A percentile compares a stretch with the other conserved stretches of the same genome.
These are phyloP conservation scores for Sardina pilchardus DNA, from an alignment of 2,113 vertebrate genomes.

Conservation along the genomic window DNA sequence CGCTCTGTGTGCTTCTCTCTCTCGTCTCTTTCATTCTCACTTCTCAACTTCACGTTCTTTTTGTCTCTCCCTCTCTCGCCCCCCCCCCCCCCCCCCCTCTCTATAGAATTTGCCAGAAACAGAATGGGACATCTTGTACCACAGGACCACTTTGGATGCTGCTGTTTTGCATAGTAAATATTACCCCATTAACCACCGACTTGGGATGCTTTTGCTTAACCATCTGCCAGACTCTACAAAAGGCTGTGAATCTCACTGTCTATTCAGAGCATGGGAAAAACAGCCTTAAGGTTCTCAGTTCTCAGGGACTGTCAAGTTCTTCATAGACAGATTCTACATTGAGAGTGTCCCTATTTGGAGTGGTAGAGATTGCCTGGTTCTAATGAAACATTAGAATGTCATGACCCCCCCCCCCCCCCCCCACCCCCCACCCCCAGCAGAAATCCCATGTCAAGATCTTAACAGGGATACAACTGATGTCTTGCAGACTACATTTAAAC, in stretches of 20 bases:
- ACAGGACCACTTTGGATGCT: background rate
- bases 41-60: background rate
- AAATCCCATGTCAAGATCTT: background rate
- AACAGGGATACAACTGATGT: background rate
- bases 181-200: background rate
- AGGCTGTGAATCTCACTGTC: background rate
- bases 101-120: background rate
- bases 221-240: no score
- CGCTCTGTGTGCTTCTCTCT: background rate
- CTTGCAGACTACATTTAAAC: background rate
- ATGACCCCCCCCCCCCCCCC: background rate
- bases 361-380: background rate
- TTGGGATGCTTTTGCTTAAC: background rate
- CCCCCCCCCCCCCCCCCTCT: background rate
- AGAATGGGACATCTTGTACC: background rate
- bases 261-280: background rate
- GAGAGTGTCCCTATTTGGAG: background rate
- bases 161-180: background rate
- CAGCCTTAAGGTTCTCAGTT: background rate
- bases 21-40: background rate
- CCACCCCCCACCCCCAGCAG: background rate
- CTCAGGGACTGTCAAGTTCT: background rate
- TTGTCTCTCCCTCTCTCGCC: background rate
- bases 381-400: background rate
- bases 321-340: background rate